Base-by-base conservation (phyloP, 1,140 invertebrate species). In the Sipha flava region DNA sequence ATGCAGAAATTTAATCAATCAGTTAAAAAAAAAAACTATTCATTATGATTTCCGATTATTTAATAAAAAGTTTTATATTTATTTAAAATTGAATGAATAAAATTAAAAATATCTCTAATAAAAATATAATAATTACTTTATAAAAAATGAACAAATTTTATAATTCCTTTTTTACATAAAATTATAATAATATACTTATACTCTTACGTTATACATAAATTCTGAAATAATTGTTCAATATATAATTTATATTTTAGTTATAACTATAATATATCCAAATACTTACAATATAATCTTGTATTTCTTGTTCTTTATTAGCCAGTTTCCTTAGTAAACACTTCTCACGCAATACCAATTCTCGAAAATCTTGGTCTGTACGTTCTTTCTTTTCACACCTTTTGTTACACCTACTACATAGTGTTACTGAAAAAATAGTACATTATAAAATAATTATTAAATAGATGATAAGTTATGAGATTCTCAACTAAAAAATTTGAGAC, bases 221-320 rank as follows among this genome's bases (percentile, higher is more conserved):
- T 7, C 14, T 52, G 5, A 52, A 52, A 52, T 9, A 52, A 52
- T 7, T 52, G 3, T 52, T 4, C n/a, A n/a, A n/a, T n/a, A 52
- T 10, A 52, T 21, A 52, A 52, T 52, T 52, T 52, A 52, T 7
- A 52, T n/a, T 52, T 16, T 16, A 52, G 5, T 52, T 52, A n/a
- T 5, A 52, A 52, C 49, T 21, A 72, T 9, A 18, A 80, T 21
- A 72, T 80, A 7, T 80, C 62, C 45, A 34, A 80, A 79, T 54
- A 91, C 92, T 90, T 89, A 97, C 95, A 87, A 94, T 91, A 88
- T 94, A 96, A 88, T 98, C 95, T 87, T 98, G 95, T 83, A 97
- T 90, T 88, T 98, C 95, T 86, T 98, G 95, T 85, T 98, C 96
- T 87, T 98, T 98, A 80, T 93, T 93, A 79, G 95, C 92, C 70